These are phyloP conservation scores for Oenanthe melanoleuca DNA, from an alignment of 2,113 vertebrate genomes.

Conservation along the genomic window DNA sequence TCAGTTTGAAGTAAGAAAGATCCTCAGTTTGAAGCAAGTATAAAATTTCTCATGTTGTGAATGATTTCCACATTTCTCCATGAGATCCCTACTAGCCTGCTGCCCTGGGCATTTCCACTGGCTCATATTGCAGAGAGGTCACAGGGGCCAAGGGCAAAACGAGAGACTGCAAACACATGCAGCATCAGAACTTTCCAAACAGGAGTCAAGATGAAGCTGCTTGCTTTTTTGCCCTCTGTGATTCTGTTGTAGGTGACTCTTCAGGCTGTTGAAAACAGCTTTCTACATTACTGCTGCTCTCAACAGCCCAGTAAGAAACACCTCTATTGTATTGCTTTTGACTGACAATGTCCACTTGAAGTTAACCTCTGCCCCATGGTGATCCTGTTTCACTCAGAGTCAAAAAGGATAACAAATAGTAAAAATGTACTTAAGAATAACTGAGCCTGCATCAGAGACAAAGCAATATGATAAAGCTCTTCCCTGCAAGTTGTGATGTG, in stretches of 20 bases:
- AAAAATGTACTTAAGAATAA: neutral
- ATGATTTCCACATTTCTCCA: neutral
- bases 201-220: neutral
- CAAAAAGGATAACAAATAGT: neutral
- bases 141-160: neutral
- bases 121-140: neutral
- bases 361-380: neutral
- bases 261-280: neutral
- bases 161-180: neutral
- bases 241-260: neutral
- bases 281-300: neutral
- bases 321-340: neutral
- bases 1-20: neutral
- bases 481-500: neutral
- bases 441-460: neutral
- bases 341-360: neutral
- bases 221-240: neutral
- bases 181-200: neutral
- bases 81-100: neutral
- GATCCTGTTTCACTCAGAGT: neutral
- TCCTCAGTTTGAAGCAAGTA: neutral
- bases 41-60: neutral
- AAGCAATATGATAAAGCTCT: neutral
- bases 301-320: neutral
- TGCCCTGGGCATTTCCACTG: neutral